Conservation (phyloP, 2,113 vertebrate species). For the Phodopus roborovskii region DNA sequence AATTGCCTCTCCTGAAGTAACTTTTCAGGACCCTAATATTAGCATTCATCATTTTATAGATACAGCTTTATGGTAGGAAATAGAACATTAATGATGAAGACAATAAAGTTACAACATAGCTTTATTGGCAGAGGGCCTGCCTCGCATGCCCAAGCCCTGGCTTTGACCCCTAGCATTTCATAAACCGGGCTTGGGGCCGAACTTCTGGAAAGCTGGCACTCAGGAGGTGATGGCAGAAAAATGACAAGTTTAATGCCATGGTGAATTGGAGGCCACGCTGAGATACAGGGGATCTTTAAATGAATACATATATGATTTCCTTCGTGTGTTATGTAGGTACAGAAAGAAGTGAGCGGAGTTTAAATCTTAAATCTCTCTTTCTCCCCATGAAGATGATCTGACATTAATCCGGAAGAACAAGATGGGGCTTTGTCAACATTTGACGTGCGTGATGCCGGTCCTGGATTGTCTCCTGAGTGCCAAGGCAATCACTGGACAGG, state of each 20-base stretch:
- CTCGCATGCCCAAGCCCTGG: background rate
- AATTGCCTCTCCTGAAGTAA: background rate
- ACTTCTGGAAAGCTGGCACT: background rate
- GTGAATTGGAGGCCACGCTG: background rate
- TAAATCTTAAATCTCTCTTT: background rate
- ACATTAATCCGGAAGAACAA: constrained; percentile 94
- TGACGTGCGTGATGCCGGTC: constrained; percentile 91
- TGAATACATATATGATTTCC: background rate
- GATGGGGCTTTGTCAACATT: constrained; percentile 90
- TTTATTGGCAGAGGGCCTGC: background rate
- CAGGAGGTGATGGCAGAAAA: background rate
- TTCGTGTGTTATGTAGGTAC: background rate
- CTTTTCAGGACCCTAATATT: background rate
- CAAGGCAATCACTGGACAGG: constrained; percentile 89
- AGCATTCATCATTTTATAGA: constrained; percentile 14
- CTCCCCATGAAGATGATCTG: constrained; percentile 90
- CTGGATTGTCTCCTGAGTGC: constrained; percentile 91
- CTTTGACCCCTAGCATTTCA: background rate
- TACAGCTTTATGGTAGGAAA: constrained; percentile 6
- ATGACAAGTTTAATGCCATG: background rate
- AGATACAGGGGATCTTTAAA: background rate
- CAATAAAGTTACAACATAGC: background rate
- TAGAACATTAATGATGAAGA: background rate
- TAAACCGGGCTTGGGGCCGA: background rate
- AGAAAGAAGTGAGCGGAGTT: background rate